These are phyloP conservation scores for Hypselothyrea guttata DNA, from an alignment of 2,888 invertebrate genomes.

Conservation along the genomic window DNA sequence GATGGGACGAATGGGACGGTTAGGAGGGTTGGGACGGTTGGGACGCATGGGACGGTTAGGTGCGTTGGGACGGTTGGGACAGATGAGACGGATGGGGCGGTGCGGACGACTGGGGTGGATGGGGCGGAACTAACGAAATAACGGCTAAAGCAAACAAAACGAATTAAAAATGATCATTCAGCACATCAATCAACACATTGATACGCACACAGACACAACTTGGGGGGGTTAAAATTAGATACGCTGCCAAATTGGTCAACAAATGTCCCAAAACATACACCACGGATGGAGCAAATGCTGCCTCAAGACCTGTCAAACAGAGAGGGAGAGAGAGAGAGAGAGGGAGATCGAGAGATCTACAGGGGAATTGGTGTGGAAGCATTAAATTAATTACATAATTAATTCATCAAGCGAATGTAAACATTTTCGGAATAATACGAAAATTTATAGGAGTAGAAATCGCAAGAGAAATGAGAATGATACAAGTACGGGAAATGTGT, in stretches of 20 bases:
- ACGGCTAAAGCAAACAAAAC: conserved; percentile 48
- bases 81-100: too few species aligned
- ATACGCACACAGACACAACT: conserved; percentile 20
- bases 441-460: background rate
- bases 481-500: background rate
- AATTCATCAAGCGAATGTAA: conserved; percentile 37
- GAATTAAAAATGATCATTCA: conserved; percentile 74
- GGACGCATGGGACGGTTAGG: background rate
- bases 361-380: background rate
- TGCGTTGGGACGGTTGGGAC: conserved; percentile 29
- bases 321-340: background rate
- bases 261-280: conserved; percentile 35
- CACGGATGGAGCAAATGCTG: conserved; percentile 26
- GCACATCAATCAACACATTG: conserved; percentile 72
- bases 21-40: background rate
- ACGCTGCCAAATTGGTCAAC: conserved; percentile 35
- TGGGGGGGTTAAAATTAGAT: conserved; percentile 44
- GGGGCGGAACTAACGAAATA: conserved; percentile 34
- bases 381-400: conserved; percentile 65
- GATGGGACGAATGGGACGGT: background rate
- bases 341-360: background rate
- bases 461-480: conserved; percentile 2
- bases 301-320: background rate
- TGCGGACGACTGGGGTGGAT: conserved; percentile 38
- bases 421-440: too few species aligned